Conservation (phyloP, 2,888 invertebrate species). For the Hyposoter didymator region DNA sequence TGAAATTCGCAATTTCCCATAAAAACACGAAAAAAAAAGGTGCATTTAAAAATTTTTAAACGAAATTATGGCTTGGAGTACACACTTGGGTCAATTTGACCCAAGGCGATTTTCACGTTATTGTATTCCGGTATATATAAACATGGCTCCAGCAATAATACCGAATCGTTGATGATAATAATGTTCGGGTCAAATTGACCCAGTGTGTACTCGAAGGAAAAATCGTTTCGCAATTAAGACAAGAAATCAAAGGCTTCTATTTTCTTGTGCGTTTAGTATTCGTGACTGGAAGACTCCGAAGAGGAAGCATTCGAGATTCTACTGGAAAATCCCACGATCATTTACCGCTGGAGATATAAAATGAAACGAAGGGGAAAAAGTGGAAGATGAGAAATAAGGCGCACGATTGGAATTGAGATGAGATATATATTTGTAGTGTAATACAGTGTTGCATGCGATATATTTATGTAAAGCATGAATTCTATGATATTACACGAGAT, state of each 20-base stretch:
- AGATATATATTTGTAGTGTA: constrained; percentile 43
- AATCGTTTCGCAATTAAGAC: not conserved
- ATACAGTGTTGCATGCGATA: constrained; percentile 19
- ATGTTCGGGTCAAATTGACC: too few relatives aligned
- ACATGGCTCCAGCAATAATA: too few relatives aligned
- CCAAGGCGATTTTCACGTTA: too few relatives aligned
- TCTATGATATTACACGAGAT: constrained; percentile 57
- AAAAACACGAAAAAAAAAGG: too few relatives aligned
- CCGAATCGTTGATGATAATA: too few relatives aligned
- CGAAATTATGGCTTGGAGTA: too few relatives aligned
- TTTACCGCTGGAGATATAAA: constrained; percentile 13
- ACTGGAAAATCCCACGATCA: constrained; percentile 21
- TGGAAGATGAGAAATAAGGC: constrained; percentile 23
- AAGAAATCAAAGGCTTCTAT: not conserved
- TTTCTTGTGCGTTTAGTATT: not conserved
- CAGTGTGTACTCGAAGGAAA: too few relatives aligned
- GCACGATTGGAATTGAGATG: constrained; percentile 35
- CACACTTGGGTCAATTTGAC: too few relatives aligned
- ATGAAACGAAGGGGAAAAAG: not conserved
- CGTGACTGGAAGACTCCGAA: not conserved
- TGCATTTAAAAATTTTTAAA: too few relatives aligned
- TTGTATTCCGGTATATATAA: too few relatives aligned
- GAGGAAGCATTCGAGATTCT: not conserved
- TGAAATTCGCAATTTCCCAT: not conserved
- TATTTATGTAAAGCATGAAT: constrained; percentile 14